Evolutionary conservation across 2,113 vertebrate genomes (phyloP).

Genomic region (Quiscalus mexicanus): DNA sequence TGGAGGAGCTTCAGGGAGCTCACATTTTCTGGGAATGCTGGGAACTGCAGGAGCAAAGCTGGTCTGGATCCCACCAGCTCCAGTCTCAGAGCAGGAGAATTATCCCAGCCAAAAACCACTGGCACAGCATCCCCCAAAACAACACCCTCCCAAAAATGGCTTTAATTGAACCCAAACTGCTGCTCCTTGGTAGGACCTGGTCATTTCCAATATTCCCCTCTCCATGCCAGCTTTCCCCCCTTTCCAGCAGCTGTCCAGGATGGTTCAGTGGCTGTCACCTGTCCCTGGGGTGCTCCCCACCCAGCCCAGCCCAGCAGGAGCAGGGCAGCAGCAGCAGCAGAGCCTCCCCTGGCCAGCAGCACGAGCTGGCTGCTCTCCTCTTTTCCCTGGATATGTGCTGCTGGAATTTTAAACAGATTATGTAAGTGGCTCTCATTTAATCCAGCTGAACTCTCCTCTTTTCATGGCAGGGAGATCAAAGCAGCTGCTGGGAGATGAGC

Average conservation of each 20-base stretch:
- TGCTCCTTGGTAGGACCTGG: not conserved
- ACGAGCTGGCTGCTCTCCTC: not conserved
- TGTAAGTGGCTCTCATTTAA: conserved; percentile 61
- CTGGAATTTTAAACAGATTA: conserved; percentile 67
- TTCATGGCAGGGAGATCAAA: conserved; percentile 49
- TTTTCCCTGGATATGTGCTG: not conserved
- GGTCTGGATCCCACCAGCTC: no score
- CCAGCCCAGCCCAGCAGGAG: not conserved
- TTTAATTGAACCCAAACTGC: not conserved
- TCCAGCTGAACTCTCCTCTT: conserved; percentile 47
- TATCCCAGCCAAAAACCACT: not conserved
- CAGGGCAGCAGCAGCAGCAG: not conserved
- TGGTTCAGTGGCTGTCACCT: not conserved
- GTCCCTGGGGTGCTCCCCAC: not conserved
- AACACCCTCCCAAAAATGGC: not conserved
- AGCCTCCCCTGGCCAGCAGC: not conserved
- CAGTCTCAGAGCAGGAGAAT: not conserved
- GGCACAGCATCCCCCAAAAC: fast-evolving
- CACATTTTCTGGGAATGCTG: not conserved
- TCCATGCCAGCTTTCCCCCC: not conserved
- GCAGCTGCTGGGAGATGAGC: conserved; percentile 14
- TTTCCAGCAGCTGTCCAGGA: fast-evolving
- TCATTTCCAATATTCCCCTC: not conserved
- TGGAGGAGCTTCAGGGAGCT: not conserved
- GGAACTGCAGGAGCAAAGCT: not conserved